phyloP scores from a whole-genome alignment of 2,888 invertebrate genomes.

The Standfussiana lucernea region DNA sequence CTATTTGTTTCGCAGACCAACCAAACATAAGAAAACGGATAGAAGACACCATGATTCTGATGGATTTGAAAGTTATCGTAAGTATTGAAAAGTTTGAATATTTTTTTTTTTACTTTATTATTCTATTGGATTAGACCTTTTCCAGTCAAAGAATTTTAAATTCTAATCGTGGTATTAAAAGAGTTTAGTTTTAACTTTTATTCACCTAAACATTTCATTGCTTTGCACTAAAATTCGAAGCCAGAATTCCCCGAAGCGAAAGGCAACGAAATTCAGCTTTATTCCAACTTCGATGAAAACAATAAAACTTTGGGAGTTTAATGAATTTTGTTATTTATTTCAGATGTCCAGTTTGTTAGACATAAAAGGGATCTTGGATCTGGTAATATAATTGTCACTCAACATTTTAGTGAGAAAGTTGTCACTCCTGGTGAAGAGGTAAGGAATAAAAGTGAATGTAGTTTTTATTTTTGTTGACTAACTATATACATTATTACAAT shows the following conservation, averaged over 20 bases:
- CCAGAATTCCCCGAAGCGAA: constrained; percentile 8
- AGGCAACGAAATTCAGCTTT: constrained; percentile 24
- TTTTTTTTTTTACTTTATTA: background rate
- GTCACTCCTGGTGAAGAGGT: constrained; percentile 90
- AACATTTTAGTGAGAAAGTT: constrained; percentile 87
- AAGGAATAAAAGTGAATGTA: no score
- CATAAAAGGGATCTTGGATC: constrained; percentile 78
- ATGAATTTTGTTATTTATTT: constrained; percentile 42
- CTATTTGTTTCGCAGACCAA: constrained; percentile 66
- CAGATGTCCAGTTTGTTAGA: constrained; percentile 75
- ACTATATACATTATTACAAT: no score
- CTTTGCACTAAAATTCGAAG: background rate
- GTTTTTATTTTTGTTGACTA: no score
- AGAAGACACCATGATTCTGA: constrained; percentile 32
- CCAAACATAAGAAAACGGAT: constrained; percentile 71
- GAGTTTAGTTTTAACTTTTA: background rate
- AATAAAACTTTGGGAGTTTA: constrained; percentile 29
- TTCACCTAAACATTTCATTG: background rate
- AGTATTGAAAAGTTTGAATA: constrained; percentile 16
- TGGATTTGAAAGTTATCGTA: constrained; percentile 30
- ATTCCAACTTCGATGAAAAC: constrained; percentile 29
- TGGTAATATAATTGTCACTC: constrained; percentile 82
- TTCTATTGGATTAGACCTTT: background rate
- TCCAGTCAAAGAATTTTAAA: background rate
- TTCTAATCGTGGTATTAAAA: background rate